Base-by-base conservation (phyloP, 2,797 vertebrate species). In the Sebastolobus alascanus region DNA sequence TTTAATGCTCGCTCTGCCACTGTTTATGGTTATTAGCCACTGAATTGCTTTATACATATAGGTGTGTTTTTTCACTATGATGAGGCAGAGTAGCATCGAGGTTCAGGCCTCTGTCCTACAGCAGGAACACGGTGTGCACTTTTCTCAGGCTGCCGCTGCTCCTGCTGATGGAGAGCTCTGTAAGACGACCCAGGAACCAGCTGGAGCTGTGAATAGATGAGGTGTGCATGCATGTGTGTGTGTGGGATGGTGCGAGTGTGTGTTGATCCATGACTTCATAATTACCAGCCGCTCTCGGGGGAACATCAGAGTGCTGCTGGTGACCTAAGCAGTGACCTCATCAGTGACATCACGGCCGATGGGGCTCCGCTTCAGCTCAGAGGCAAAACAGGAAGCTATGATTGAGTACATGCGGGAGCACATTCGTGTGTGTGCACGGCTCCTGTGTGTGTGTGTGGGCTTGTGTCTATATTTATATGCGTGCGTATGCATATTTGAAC, bases 271-370 rank as follows among this genome's bases (percentile, higher is more conserved):
- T 92, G 88, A 93, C 91, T 91, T 92, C 88, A 91, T 93, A 91
- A 94, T 94, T 89, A 89, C 89, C 81, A 56, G 75, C 76, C 12
- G 50, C 84, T 89, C 91, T 83, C 82, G 0, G 35, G 90, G 90
- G 90, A 89, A 66, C 83, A 73, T 90, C 87, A 29, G 83, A 86
- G 88, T 83, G 89, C 89, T 88, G 90, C 89, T 84, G 81, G 81
- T 92, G 91, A 95, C 92, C 93, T 89, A 84, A 88, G 90, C 80
- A 72, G 86, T 94, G 92, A 95, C 91, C 91, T 95, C 93, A 94
- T 90, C 93, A 91, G 90, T 94, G 93, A 94, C 93, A 93, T 95
- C 93, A 94, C 88, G 33, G 80, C 83, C 64, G 27, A 84, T 60
- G 58, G 66, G 69, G 84, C 83, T 85, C 70, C 33, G 68, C 82